Base-by-base conservation (phyloP, 30 jellyfish, hydroid and myxozoan species). In the Phacellophora camtschatica region DNA sequence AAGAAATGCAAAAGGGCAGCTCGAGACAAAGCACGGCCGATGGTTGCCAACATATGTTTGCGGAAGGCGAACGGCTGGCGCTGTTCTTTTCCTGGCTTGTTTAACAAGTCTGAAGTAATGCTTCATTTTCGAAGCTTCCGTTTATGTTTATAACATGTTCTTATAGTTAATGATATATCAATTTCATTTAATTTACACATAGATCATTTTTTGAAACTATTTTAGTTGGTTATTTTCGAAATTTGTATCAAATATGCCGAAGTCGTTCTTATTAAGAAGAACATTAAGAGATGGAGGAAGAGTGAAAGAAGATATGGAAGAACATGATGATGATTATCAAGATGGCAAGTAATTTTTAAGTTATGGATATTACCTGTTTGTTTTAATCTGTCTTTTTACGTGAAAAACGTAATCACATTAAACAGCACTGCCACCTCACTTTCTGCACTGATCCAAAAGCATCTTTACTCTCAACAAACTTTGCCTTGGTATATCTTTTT, bases 261-360 rank as follows among this genome's bases (percentile, higher is more conserved):
- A 81, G 67, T 81, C 97, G 18, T 89, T 89, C 74, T 64, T 89
- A 35, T 48, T 89, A 33, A 68, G 95, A 53, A 56, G 97, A 65
- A 46, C 84, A 24, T 31, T 62, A 1, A 84, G 50, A 13, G 91
- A 80, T n/a, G 83, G 71, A 32, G 64, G 54, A 51, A 13, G 22
- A 1, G 9, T 16, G 27, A 62, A 49, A 33, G 87, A 54, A 43
- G 67, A 67, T 2, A 4, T 67, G 20, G 31, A 50, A 29, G 67
- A 67, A 20, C 66, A 67, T 1, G 86, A 73, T 4, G 86, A 53
- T 18, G 80, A 34, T 0, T 15, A 53, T 22, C n/a, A n/a, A n/a
- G n/a, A n/a, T n/a, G n/a, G n/a, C n/a, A n/a, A n/a, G n/a, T n/a
- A n/a, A n/a, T n/a, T n/a, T n/a, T n/a, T n/a, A n/a, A n/a, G n/a